Conservation (phyloP, 2,797 vertebrate genomes). For the Microchirus variegatus region DNA sequence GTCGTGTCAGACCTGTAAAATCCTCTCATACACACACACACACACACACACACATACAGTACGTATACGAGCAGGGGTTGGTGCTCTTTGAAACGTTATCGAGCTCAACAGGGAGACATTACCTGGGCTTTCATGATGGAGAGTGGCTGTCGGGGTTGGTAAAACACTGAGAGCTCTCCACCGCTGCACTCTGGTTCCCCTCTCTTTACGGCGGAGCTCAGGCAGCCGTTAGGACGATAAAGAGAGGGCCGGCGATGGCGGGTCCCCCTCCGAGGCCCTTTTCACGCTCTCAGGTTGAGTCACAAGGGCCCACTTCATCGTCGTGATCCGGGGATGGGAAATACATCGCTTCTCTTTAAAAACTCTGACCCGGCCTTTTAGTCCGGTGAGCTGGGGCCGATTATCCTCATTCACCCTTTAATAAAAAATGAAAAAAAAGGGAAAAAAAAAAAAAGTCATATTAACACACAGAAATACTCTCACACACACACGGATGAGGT, state of each 20-base stretch:
- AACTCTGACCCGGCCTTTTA: slow-evolving; percentile 83
- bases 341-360: slow-evolving; percentile 77
- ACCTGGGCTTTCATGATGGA: slow-evolving; percentile 65
- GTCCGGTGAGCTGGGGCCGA: slow-evolving; percentile 71
- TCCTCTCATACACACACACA: too few species aligned
- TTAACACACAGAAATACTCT: slow-evolving; percentile 41
- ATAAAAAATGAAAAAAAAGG: slow-evolving; percentile 2
- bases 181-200: slow-evolving; percentile 48
- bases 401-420: slow-evolving; percentile 79
- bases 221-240: slow-evolving; percentile 71
- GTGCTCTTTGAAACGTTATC: slow-evolving; percentile 55
- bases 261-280: slow-evolving; percentile 67
- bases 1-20: too few species aligned
- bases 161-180: slow-evolving; percentile 69
- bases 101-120: slow-evolving; percentile 61
- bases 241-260: slow-evolving; percentile 67
- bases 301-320: slow-evolving; percentile 77
- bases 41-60: not conserved
- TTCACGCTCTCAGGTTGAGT: slow-evolving; percentile 76
- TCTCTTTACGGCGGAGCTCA: slow-evolving; percentile 34
- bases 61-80: slow-evolving; percentile 20
- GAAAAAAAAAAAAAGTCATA: slow-evolving; percentile 35
- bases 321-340: slow-evolving; percentile 73
- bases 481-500: slow-evolving; percentile 43
- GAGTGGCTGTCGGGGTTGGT: slow-evolving; percentile 57